phyloP scores from a whole-genome alignment of 2,113 vertebrate genomes.

The Lonchura striata region DNA sequence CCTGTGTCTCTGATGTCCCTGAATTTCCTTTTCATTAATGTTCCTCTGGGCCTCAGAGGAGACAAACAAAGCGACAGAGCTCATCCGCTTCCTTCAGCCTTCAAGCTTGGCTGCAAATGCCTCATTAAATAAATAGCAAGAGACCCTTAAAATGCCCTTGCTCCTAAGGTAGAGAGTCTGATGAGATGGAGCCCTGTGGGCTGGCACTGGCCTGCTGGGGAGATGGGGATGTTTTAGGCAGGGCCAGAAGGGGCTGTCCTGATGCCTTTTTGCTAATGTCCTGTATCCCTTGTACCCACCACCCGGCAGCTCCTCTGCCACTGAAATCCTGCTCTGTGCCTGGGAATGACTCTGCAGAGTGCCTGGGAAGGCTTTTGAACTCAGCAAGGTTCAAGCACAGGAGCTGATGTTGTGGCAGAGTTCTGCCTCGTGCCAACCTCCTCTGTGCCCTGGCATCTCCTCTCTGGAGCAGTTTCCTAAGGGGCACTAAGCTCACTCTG shows the following conservation, averaged over 20 bases:
- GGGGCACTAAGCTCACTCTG: not conserved
- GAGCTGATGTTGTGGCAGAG: not conserved
- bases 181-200: not conserved
- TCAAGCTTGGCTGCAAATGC: not conserved
- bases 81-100: not conserved
- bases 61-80: not conserved
- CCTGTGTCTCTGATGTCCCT: not conserved
- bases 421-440: not conserved
- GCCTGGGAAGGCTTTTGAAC: not conserved
- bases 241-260: not conserved
- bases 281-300: accelerated
- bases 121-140: not conserved
- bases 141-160: not conserved
- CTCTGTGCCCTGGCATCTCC: not conserved
- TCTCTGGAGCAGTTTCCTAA: not conserved
- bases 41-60: not conserved
- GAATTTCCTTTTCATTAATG: slow-evolving; percentile 6
- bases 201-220: not conserved
- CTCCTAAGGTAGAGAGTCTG: not conserved
- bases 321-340: not conserved
- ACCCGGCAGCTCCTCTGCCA: not conserved
- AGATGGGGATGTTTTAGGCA: not conserved
- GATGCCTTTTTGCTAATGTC: not conserved
- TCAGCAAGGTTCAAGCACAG: not conserved
- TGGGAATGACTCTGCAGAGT: not conserved